Conservation (phyloP, 2,888 invertebrate genomes). For the Acanthosepion esculentum region DNA sequence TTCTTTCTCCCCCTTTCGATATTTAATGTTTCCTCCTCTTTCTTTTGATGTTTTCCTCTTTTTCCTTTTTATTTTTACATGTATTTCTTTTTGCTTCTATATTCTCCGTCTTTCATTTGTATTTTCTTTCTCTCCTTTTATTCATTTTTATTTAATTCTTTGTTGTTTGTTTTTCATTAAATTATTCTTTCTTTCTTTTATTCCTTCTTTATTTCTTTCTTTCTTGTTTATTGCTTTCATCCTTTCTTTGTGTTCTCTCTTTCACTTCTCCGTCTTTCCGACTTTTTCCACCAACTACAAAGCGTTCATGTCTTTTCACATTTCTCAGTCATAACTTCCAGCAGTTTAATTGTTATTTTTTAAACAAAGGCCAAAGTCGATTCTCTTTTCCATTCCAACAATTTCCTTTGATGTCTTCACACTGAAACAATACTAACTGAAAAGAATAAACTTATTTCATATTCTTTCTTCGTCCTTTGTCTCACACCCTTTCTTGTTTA, state of each 20-base stretch:
- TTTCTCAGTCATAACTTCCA: not conserved
- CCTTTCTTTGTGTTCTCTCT: not conserved
- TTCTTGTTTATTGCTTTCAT: not conserved
- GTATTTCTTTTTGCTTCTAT: no score
- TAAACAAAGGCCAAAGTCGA: constrained; percentile 33
- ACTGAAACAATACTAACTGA: not conserved
- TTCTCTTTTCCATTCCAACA: not conserved
- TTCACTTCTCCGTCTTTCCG: not conserved
- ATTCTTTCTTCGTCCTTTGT: not conserved
- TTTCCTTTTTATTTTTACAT: no score
- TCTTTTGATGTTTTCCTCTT: no score
- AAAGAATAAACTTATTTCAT: not conserved
- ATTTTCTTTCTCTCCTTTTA: not conserved
- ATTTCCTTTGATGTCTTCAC: not conserved
- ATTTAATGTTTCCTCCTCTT: no score
- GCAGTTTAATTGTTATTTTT: constrained; percentile 15
- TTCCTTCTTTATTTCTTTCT: not conserved
- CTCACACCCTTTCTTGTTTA: not conserved
- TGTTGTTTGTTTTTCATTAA: no score
- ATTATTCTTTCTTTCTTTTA: not conserved
- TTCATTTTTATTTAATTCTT: no score
- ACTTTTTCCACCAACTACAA: not conserved
- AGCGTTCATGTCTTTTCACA: not conserved
- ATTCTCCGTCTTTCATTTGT: not conserved
- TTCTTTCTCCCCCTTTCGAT: no score